phyloP scores from a whole-genome alignment of 2,113 vertebrate species.

The Myotis davidii region DNA sequence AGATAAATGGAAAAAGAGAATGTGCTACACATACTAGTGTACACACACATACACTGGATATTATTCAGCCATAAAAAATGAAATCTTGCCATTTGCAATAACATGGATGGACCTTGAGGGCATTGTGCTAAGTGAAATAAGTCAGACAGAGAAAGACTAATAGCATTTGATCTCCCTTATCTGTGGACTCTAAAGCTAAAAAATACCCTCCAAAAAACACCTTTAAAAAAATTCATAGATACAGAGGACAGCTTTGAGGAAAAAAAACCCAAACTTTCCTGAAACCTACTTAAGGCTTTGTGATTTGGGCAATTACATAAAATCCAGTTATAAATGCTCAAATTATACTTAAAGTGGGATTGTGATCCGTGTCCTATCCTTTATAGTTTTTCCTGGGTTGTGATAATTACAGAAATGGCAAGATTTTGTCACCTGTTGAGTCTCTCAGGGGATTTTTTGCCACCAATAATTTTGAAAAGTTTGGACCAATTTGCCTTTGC shows the following conservation, averaged over 20 bases:
- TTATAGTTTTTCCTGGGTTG: not conserved
- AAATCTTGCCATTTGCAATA: not conserved
- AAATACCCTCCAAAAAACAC: not conserved
- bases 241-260: not conserved
- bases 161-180: not conserved
- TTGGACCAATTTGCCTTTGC: not conserved
- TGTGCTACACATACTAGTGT: not conserved
- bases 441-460: not conserved
- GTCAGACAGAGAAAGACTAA: not conserved
- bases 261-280: not conserved
- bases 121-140: not conserved
- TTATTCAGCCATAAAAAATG: not conserved
- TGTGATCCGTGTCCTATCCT: not conserved
- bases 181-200: not conserved
- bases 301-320: not conserved
- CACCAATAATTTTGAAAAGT: not conserved
- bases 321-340: not conserved
- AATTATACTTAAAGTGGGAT: not conserved
- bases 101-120: not conserved
- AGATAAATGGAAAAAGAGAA: not conserved
- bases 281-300: not conserved
- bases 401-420: not conserved
- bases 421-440: not conserved
- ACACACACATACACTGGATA: not conserved
- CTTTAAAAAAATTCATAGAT: not conserved